Evolutionary conservation across 1,140 invertebrate genomes (phyloP), one percentile per base, ranked within the genome.

Genomic region (Tetragnatha versicolor): DNA sequence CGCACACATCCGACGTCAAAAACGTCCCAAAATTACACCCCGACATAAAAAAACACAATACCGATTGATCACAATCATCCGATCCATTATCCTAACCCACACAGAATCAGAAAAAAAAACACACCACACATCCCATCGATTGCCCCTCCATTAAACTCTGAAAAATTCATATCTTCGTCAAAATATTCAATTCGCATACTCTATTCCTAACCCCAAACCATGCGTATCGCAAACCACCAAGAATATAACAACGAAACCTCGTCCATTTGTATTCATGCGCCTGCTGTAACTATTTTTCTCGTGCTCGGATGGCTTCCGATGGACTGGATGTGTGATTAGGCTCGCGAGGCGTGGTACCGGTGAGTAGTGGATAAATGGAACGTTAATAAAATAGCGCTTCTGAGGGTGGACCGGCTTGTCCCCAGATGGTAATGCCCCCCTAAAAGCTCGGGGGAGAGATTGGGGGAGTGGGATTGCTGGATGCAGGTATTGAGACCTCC

Each of bases 241-340:
- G 69, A 60, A 60, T 60, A 73, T 35, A 12, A 10, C 53, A 58
- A 60, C 53, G 69, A 60, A 55, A 73, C 69, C 31, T 25, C 53
- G 35, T 29, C 17, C 35, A 73, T 73, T 69, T 53, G 66, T 53
- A 69, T 53, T 69, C 66, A 69, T 29, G 31, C 66, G 33, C n/a
- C 47, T 53, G 51, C 69, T 73, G 69, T 73, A 73, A 73, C 69
- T 73, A 73, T 73, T 73, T 73, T 73, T 73, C 49, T 60, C 39
- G 37, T 60, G 69, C 69, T 73, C 27, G 22, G 69, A 39, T 73
- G 69, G 35, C 53, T 73, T 55, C 37, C 37, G 69, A 73, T 73
- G 69, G 69, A 58, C 60, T 60, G 58, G 69, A 73, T 73, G 49
- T 73, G 69, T 73, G 69, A 73, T 73, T 73, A 60, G 69, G 69